Evolutionary conservation across 2,888 invertebrate genomes (phyloP).

Genomic region (Acholoe squamosa): DNA sequence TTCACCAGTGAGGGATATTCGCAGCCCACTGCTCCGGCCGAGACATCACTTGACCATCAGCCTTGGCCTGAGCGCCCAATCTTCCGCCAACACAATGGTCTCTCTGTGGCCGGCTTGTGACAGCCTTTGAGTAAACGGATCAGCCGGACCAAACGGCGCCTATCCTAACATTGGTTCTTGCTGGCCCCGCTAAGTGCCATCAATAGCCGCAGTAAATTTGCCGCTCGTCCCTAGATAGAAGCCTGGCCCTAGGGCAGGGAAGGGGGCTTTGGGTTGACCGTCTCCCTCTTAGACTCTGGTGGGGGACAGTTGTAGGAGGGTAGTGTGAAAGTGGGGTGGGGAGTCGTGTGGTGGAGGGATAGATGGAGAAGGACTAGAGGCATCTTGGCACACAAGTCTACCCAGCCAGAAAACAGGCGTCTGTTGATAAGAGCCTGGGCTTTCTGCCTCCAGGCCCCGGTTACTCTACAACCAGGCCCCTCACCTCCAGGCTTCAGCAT

Average conservation of each 20-base stretch:
- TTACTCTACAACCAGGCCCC: background rate
- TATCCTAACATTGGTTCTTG: constrained; percentile 12
- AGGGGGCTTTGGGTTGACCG: background rate
- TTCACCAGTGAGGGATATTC: constrained; percentile 29
- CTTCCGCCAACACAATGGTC: constrained; percentile 24
- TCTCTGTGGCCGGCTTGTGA: background rate
- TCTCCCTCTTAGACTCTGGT: background rate
- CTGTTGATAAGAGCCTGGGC: constrained; percentile 43
- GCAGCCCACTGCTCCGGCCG: background rate
- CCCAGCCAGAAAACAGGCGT: constrained; percentile 39
- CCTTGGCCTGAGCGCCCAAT: constrained; percentile 9
- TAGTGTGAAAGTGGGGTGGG: background rate
- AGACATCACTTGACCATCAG: constrained; percentile 14
- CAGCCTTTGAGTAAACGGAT: constrained; percentile 58
- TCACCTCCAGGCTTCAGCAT: background rate
- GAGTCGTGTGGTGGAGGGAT: background rate
- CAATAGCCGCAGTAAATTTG: constrained; percentile 58
- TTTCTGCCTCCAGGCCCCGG: background rate
- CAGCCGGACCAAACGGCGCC: constrained; percentile 24
- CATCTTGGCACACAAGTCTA: constrained; percentile 43
- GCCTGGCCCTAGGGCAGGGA: background rate
- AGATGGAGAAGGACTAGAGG: constrained; percentile 1
- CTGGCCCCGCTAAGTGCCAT: constrained; percentile 56
- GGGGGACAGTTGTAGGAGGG: background rate
- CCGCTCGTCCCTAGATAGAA: background rate